A percentile compares a stretch with the other conserved stretches of the same genome.
Evolutionary conservation across 2,797 vertebrate genomes (phyloP).

Genomic region (Tapera naevia): DNA sequence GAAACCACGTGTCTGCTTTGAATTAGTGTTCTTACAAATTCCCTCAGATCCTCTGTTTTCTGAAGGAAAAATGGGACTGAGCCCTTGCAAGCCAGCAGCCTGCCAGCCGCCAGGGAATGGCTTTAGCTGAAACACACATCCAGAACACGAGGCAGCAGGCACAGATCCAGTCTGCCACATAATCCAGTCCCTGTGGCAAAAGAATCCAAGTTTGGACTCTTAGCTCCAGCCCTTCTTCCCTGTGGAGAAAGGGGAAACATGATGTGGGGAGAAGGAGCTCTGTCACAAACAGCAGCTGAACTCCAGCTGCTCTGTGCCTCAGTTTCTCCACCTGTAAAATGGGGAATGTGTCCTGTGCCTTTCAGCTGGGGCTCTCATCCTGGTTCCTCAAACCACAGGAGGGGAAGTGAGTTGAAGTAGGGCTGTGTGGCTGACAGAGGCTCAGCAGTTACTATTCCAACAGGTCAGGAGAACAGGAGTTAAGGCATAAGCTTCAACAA

Average conservation of each 20-base stretch:
- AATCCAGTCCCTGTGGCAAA: not conserved
- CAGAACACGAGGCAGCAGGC: not conserved
- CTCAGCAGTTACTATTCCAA: not conserved
- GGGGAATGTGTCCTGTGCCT: rapidly evolving
- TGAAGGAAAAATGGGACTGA: not conserved
- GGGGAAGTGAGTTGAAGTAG: not conserved
- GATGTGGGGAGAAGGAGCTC: not conserved
- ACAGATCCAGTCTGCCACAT: not conserved
- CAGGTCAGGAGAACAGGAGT: not conserved
- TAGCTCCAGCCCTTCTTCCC: not conserved
- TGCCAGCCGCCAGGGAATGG: not conserved
- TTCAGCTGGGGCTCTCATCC: not conserved
- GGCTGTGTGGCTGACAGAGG: not conserved
- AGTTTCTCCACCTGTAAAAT: not conserved
- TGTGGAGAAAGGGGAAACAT: not conserved
- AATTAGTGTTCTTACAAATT: not conserved
- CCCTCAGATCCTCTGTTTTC: not conserved
- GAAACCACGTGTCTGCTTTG: not conserved
- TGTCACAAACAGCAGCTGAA: not conserved
- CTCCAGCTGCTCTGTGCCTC: rapidly evolving
- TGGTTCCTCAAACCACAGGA: not conserved
- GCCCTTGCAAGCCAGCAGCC: not conserved
- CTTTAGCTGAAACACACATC: not conserved
- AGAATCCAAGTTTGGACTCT: not conserved
- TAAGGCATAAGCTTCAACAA: not conserved